Evolutionary conservation across 2,888 invertebrate species (phyloP), one percentile per base, ranked within the genome.

Genomic region (Globia sparganii): DNA sequence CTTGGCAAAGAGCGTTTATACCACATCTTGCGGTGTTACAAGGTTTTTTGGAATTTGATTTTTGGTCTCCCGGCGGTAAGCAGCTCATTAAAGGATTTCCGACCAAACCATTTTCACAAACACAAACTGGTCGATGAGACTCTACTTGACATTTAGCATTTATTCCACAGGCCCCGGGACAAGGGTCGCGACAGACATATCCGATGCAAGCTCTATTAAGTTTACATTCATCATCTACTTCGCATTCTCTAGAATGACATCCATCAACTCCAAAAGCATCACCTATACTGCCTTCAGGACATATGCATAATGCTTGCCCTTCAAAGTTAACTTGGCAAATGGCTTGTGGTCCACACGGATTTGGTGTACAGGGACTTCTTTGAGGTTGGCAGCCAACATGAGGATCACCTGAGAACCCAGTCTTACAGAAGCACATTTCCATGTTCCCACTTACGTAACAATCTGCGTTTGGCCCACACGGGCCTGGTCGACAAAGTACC

Each of bases 341-440:
- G 0, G 98, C 98, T 92, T 98, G 98, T 37, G 98, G 98, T 37
- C 98, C 98, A 90, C 99, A 99, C 25, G 98, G 98, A 92, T 97
- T 98, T 58, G 98, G 98, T 87, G 97, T 96, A 89, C 99, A 99
- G 1, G 98, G 98, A 89, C 97, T 97, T 86, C 98, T 98, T 92
- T 98, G 97, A 69, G 97, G 96, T 87, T 97, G 97, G 91, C 98
- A 99, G n/a, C 97, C 98, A 46, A 97, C 97, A 89, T 98, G 98
- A 8, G 99, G 98, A 95, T 99, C 98, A 31, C 99, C 99, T 64
- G 97, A 97, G 92, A 97, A 98, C 43, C 98, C 98, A 67, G 97
- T 92, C 91, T 97, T 97, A 89, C 99, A 99, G 93, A 98, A 98
- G 93, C 99, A 99, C 93, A 98, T 98, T 93, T 99, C 99, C 89